Base-by-base conservation (phyloP, 92 coral and sea anemone genomes). In the Zoanthus gigantus region DNA sequence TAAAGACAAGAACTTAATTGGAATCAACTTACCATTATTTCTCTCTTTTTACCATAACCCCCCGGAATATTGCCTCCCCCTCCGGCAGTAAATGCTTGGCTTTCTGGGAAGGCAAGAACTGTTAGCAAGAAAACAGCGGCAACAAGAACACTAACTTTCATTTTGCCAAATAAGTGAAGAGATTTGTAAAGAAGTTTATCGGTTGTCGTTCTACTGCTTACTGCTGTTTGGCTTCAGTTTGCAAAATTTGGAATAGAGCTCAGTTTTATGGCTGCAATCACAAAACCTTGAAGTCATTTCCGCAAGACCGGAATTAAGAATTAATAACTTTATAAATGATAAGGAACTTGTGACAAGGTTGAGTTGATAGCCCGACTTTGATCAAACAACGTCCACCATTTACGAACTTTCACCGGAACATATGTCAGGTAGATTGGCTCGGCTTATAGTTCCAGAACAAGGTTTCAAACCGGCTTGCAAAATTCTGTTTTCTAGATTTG, bases 61-160 rank as follows among this genome's bases (percentile, higher is more conserved):
- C 88, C 86, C 10, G 98, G 98, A 30, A 95, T 92, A 54, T 95
- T 95, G 12, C 98, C 98, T 3, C 98, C 98, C 9, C 98, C 98
- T 10, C 98, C 98, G 12, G 98, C 98, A 6, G 98, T 95, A 84
- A 95, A 95, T 34, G 90, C 94, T 71, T 93, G 89, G 61, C 94
- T 83, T 18, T 93, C 93, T 44, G 92, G 96, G 32, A 89, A 87
- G 71, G 87, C 63, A 31, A 91, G 91, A 47, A 92, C 92, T 11
- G 92, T 95, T 31, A 95, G 68, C 65, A 95, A 44, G 16, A 95
- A 71, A 68, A 94, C 85, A 7, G 92, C 42, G 42, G 42, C 85
- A 71, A 95, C 74, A 56, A 95, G 86, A 61, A 92, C 58, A 45
- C 90, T 9, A 7, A 84, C 63, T 72, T 94, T 90, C 98, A 93